Evolutionary conservation across 2,888 invertebrate genomes (phyloP), one percentile per base, ranked within the genome.

Genomic region (Apoderus coryli): DNA sequence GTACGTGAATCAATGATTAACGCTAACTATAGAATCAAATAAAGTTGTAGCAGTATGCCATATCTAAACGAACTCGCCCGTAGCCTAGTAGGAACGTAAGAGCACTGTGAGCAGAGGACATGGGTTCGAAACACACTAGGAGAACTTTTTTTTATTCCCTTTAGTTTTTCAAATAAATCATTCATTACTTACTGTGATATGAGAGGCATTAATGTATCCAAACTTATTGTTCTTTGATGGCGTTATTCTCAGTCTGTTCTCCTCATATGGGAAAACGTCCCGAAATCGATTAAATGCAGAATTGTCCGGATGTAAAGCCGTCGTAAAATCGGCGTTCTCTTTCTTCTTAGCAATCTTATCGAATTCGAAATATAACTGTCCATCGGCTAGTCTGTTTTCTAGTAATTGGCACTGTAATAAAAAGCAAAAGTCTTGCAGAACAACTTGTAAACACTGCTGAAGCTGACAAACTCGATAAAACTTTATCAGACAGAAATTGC

Each of bases 161-260:
- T n/a, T n/a, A n/a, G n/a, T n/a, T n/a, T n/a, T n/a, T n/a, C n/a
- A n/a, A 19, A 19, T 7, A 7, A n/a, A 19, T n/a, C 19, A 7
- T 7, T 19, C 9, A 16, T 23, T 3, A 43, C 52, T 53, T 54
- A 86, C 88, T 46, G 82, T 81, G 37, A 92, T 73, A 49, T 88
- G 82, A 3, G 88, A 89, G 2, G 90, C 90, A 61, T 92, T 92
- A 42, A 92, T 81, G 48, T 92, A 93, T 9, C 92, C 92, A 48
- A 72, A 71, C 31, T 78, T 76, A 59, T 93, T 92, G 44, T 72
- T 71, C 47, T 78, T 76, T 6, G 76, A 71, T 4, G 89, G 81
- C n/a, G 76, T 74, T 12, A 92, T 60, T 36, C 79, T 67, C 16
- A 92, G 78, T 29, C 90, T 60, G 54, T 86, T 90, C 50, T 86